Percentiles rank a stretch among this genome's conserved stretches.
Evolutionary conservation across 1,140 invertebrate species (phyloP).

Genomic region (Lepeophtheirus salmonis): DNA sequence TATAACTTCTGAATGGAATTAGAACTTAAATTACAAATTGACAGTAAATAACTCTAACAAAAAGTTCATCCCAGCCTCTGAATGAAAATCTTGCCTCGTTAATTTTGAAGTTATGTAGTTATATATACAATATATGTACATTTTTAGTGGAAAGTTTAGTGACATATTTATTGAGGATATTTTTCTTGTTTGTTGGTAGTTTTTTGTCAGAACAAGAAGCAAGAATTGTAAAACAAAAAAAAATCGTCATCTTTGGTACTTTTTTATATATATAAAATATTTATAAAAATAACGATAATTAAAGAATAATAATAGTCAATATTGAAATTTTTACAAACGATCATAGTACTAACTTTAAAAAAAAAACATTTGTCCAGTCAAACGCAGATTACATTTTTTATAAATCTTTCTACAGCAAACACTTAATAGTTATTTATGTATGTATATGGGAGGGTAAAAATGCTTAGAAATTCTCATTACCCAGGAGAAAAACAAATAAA

Average conservation of each 20-base stretch:
- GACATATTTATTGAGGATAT: neutral
- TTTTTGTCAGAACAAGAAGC: neutral
- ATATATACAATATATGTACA: no score
- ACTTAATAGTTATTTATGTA: no score
- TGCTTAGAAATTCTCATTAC: no score
- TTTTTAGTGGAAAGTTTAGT: no score
- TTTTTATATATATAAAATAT: neutral
- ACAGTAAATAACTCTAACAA: neutral
- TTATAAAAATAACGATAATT: constrained; percentile 1
- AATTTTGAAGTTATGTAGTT: no score
- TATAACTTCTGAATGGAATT: no score
- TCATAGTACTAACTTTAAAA: neutral
- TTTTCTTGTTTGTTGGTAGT: neutral
- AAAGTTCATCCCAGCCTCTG: neutral
- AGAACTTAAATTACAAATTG: no score
- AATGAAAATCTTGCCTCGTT: no score
- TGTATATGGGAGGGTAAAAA: no score
- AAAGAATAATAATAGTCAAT: constrained; percentile 1
- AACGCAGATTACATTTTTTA: neutral
- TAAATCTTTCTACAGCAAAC: neutral
- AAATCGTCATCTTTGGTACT: neutral
- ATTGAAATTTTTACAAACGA: neutral
- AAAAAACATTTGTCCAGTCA: neutral
- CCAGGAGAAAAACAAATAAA: no score
- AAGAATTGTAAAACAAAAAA: neutral